Base-by-base conservation (phyloP, 2,113 vertebrate species). In the Myxocyprinus asiaticus region DNA sequence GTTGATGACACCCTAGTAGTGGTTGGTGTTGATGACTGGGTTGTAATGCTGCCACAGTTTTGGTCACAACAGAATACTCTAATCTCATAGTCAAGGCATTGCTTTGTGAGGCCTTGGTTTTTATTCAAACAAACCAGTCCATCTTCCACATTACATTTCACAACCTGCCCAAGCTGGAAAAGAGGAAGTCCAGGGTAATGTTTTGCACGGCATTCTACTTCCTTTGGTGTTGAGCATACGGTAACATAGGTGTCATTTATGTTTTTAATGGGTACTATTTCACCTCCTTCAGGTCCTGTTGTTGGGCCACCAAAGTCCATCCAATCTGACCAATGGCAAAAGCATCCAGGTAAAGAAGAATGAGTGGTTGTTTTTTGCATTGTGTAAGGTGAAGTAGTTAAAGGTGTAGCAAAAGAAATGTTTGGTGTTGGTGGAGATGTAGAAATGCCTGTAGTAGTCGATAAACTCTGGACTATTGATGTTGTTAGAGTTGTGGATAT, bases 71-170 rank as follows among this genome's bases (percentile, higher is more conserved):
- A 81, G 0, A 9, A 12, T 1, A 76, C 69, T 70, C 69, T 58
- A 17, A 85, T 73, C 73, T 85, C 80, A 62, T 85, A 84, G 50
- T 81, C 76, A 10, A 70, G 81, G n/a, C 91, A 92, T 51, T 87
- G 76, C 10, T 12, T 15, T 55, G 78, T 80, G 1, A 67, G 10
- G 0, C 80, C 83, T 0, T 63, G 58, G 1, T 33, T 0, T 43
- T 63, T 22, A 22, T 92, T 92, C 6, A 62, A 7, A 79, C 91
- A 92, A 48, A 89, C 83, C 0, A 87, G 55, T 44, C 86, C 86
- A 61, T 82, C 72, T 45, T 51, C 0, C 6, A 62, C 11, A 1
- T 88, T 73, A 3, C 88, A 0, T 6, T 43, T 71, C 11, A 87
- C 69, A 42, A 0, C 58, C 72, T 92, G 91, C 0, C 84, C 87